Base-by-base conservation (phyloP, 2,888 invertebrate species). In the Rotaria magnacalcarata region DNA sequence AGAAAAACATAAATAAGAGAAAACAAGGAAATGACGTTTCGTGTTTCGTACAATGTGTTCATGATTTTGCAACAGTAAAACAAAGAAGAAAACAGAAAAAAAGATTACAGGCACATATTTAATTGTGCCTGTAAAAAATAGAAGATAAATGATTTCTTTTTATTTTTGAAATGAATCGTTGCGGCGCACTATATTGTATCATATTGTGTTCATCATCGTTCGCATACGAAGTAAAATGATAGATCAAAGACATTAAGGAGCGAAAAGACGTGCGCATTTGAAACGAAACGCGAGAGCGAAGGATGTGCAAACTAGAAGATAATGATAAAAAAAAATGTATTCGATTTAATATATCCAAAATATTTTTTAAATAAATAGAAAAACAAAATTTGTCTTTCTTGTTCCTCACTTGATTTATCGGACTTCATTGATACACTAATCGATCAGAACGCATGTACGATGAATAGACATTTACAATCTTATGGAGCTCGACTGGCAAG, bases 301-400 rank as follows among this genome's bases (percentile, higher is more conserved):
- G 34, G 34, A 67, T 67, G 67, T 67, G 27, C 67, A 67, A 41
- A 41, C 67, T 67, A 67, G 67, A 67, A 67, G 67, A 67, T 67
- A 67, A 67, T 34, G 34, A 67, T 27, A 67, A 67, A 67, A 50
- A n/a, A 50, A 67, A 34, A 16, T 34, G 14, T 16, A 19, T 56
- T 67, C 67, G 67, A 67, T 67, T 34, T 56, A 56, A 8, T 56
- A 67, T 67, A 67, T 67, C 6, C 19, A 1, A 34, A 67, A 34
- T 34, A 19, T 34, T 67, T 34, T 0, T 1, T 67, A 67, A 67
- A 67, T 67, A 67, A 67, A 67, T 34, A 67, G 19, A 67, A 67
- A 41, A 34, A 19, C 2, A n/a, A 67, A 4, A n/a, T 67, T 16
- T 21, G 27, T 67, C 5, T 67, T 16, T 52, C 4, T 52, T 5